These are phyloP conservation scores for Patella depressa DNA, from an alignment of 2,888 invertebrate genomes.

Conservation along the genomic window DNA sequence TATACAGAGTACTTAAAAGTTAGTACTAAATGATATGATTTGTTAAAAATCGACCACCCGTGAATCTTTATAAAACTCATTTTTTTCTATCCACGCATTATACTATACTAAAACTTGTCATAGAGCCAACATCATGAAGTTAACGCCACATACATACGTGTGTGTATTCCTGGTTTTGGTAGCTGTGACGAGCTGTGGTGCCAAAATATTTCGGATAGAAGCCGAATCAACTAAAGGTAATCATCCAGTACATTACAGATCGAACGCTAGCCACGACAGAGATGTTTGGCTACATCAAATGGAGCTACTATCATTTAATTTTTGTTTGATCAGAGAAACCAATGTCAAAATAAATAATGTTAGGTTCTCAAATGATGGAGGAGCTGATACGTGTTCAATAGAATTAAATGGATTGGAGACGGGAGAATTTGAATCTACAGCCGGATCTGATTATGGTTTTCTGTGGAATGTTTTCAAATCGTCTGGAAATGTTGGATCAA, in stretches of 20 bases:
- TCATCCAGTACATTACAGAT: not conserved
- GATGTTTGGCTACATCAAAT: constrained; percentile 37
- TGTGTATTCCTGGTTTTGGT: too few relatives aligned
- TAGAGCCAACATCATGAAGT: too few relatives aligned
- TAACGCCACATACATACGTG: too few relatives aligned
- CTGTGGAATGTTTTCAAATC: constrained; percentile 15
- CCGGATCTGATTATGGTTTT: constrained; percentile 8
- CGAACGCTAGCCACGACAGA: constrained; percentile 28
- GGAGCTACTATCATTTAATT: constrained; percentile 29
- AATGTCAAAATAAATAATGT: constrained; percentile 32
- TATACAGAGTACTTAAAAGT: too few relatives aligned
- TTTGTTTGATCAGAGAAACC: constrained; percentile 41
- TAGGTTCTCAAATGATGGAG: constrained; percentile 46
- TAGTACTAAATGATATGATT: too few relatives aligned
- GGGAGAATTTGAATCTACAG: constrained; percentile 26
- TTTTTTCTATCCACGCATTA: too few relatives aligned
- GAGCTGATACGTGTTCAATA: constrained; percentile 32
- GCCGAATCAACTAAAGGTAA: not conserved
- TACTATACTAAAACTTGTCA: too few relatives aligned
- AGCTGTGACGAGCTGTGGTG: too few relatives aligned
- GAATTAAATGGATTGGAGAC: constrained; percentile 34
- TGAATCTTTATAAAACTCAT: too few relatives aligned
- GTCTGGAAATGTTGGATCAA: constrained; percentile 36
- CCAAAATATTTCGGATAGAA: not conserved
- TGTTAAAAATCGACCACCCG: too few relatives aligned